Evolutionary conservation across 2,888 invertebrate genomes (phyloP).

Genomic region (Pyrrhosoma nymphula): DNA sequence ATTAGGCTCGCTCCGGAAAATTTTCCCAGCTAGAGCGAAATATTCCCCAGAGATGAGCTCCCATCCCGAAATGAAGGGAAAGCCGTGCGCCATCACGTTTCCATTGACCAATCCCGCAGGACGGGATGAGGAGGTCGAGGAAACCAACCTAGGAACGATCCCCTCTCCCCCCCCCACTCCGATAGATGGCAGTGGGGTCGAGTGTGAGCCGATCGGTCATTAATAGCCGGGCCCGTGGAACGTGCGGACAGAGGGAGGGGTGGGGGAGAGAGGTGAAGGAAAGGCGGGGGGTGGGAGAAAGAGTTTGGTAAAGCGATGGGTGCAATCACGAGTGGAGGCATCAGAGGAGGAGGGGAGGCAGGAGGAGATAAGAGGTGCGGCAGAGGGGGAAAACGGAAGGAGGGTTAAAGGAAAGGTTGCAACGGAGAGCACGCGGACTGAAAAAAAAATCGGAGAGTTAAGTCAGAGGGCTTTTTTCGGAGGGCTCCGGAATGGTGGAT

Average conservation of each 20-base stretch:
- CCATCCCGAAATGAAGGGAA: not conserved
- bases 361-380: not conserved
- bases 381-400: not conserved
- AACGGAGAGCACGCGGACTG: not conserved
- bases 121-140: not conserved
- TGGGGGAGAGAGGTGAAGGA: not conserved
- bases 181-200: not conserved
- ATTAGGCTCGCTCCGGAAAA: not conserved
- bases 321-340: not conserved
- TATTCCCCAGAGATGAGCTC: not conserved
- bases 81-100: not conserved
- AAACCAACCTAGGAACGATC: not conserved
- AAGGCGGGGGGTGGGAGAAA: not conserved
- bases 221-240: not conserved
- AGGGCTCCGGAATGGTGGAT: not conserved
- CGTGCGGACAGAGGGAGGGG: not conserved
- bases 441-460: not conserved
- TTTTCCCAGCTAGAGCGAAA: not conserved
- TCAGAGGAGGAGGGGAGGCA: not conserved
- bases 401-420: not conserved
- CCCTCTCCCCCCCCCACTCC: not conserved
- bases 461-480: not conserved
- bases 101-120: not conserved
- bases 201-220: slow-evolving; percentile 18
- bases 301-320: slow-evolving; percentile 26